Evolutionary conservation across 2,888 invertebrate genomes (phyloP), one percentile per base, ranked within the genome.

Genomic region (Tachina grossa): DNA sequence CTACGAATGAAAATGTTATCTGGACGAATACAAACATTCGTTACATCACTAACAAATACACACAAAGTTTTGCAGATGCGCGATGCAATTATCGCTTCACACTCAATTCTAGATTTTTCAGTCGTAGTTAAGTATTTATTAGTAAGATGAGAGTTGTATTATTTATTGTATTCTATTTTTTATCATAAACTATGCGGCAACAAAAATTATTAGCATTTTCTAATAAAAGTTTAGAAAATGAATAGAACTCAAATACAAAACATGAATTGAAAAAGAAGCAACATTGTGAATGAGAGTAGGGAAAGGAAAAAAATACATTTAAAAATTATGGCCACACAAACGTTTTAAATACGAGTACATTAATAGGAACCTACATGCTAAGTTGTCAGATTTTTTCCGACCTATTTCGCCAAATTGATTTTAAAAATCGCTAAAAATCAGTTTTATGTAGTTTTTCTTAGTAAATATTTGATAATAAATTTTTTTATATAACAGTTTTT

Each of bases 181-280:
- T 61, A 69, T 31, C 39, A 47, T 66, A 66, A 83, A 79, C 45
- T 76, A 85, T 85, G 85, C 85, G 85, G 85, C 83, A 85, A 82
- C 39, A 31, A 65, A 78, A 84, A 75, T 79, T 68, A 68, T 68
- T 68, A 78, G 68, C 22, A 59, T 66, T 65, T 77, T 83, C 49
- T 77, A 77, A 72, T 71, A 74, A 79, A 82, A 31, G 47, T 66
- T 65, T 16, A n/a, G 41, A 16, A 65, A 59, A 72, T 74, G 19
- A 63, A 69, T 63, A 45, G 39, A 80, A 65, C 16, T 51, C 9
- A 47, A 78, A 16, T 43, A 49, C 19, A 47, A n/a, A 22, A 74
- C 31, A 55, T 43, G 71, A 74, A 80, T 47, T 51, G 53, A 65
- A 69, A 43, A 41, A 61, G 11, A 45, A 57, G 45, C 51, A 39